phyloP scores from a whole-genome alignment of 2,888 invertebrate genomes.

The Amphipoea oculea region DNA sequence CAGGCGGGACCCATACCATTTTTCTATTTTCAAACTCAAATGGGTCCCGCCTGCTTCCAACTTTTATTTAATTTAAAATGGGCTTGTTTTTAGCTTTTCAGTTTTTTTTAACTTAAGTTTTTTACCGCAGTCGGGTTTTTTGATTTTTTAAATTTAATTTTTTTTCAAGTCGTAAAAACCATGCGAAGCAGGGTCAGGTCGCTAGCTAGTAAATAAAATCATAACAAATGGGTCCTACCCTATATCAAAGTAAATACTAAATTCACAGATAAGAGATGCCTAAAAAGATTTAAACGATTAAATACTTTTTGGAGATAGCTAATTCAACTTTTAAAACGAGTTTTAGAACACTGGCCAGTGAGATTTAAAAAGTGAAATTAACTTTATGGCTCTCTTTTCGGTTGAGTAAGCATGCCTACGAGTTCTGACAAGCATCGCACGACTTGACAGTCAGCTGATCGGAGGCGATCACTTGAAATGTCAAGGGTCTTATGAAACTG shows the following conservation, averaged over 20 bases:
- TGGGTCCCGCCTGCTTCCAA: no score
- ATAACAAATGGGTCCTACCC: slow-evolving; percentile 9
- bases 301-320: slow-evolving; percentile 32
- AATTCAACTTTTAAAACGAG: slow-evolving; percentile 56
- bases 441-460: slow-evolving; percentile 66
- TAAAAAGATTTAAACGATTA: slow-evolving; percentile 37
- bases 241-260: slow-evolving; percentile 8
- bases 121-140: no score
- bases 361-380: slow-evolving; percentile 66
- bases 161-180: neutral
- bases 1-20: no score
- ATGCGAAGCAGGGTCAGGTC: no score
- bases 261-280: slow-evolving; percentile 24
- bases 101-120: no score
- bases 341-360: slow-evolving; percentile 46
- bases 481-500: slow-evolving; percentile 54
- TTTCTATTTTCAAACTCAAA: no score
- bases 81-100: no score
- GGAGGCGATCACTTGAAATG: slow-evolving; percentile 58
- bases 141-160: no score
- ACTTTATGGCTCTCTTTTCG: slow-evolving; percentile 51
- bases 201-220: slow-evolving; percentile 16
- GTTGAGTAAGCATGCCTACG: slow-evolving; percentile 45
- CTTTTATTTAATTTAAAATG: no score
- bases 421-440: slow-evolving; percentile 46